Conservation (phyloP, 1,140 invertebrate species). For the Bradynema listronoti region DNA sequence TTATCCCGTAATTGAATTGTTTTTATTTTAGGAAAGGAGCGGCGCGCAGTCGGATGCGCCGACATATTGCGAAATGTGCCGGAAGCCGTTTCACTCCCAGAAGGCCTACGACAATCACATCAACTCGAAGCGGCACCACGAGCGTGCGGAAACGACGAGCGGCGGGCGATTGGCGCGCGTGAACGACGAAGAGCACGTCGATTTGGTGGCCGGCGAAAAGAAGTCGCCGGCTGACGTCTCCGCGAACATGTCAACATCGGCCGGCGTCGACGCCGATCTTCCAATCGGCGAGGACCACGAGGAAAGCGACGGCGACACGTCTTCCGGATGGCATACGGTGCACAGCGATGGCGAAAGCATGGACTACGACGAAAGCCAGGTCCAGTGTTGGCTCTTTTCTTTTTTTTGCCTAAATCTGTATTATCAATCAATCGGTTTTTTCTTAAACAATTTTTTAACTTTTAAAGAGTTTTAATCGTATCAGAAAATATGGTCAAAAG, state of each 20-base stretch:
- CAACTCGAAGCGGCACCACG: slow-evolving; percentile 84
- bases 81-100: slow-evolving; percentile 73
- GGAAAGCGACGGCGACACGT: slow-evolving; percentile 63
- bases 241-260: no score
- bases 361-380: slow-evolving; percentile 18
- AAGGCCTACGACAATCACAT: slow-evolving; percentile 84
- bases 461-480: no score
- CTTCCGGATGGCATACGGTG: slow-evolving; percentile 58
- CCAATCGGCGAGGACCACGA: slow-evolving; percentile 6
- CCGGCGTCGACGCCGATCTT: no score
- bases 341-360: slow-evolving; percentile 7
- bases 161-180: no score
- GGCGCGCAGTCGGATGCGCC: background rate
- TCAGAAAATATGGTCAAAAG: no score
- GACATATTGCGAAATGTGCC: slow-evolving; percentile 71
- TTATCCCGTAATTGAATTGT: no score
- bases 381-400: background rate
- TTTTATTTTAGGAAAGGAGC: slow-evolving; percentile 17
- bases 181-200: slow-evolving; percentile 16
- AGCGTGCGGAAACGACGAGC: slow-evolving; percentile 54
- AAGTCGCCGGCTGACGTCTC: slow-evolving; percentile 9
- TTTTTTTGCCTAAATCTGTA: no score
- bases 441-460: no score
- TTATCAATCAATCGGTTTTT: no score
- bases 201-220: slow-evolving; percentile 25